A percentile compares a stretch with the other conserved stretches of the same genome.
phyloP scores from a whole-genome alignment of 2,797 vertebrate genomes.

The Eremophila alpestris region DNA sequence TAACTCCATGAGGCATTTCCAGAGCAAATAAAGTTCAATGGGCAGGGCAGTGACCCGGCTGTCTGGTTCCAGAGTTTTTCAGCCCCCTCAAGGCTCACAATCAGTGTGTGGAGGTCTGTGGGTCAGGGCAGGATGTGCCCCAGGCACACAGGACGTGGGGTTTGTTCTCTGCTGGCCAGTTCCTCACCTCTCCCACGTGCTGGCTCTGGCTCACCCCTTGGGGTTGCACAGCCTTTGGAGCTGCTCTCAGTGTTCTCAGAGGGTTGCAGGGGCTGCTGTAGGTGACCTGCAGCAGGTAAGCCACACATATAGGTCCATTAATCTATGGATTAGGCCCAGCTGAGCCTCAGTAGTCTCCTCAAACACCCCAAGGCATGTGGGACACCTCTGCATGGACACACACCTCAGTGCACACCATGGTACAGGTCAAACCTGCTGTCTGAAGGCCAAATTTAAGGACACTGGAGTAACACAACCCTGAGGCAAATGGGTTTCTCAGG shows the following conservation, averaged over 20 bases:
- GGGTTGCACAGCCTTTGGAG: neutral
- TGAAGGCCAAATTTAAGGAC: neutral
- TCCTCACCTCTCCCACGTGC: neutral
- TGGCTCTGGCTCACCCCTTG: neutral
- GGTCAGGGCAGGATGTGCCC: neutral
- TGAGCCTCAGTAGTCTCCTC: neutral
- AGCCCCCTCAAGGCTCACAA: neutral
- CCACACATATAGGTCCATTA: fast-evolving
- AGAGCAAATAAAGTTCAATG: conserved; percentile 48
- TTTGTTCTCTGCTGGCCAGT: fast-evolving
- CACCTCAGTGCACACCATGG: fast-evolving
- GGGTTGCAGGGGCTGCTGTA: neutral
- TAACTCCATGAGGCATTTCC: conserved; percentile 21
- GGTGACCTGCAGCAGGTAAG: neutral
- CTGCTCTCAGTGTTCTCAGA: neutral
- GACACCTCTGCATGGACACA: neutral
- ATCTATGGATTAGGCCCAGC: neutral
- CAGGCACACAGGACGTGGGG: fast-evolving
- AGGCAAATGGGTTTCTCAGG: neutral
- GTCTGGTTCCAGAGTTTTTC: neutral
- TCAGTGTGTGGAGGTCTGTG: neutral
- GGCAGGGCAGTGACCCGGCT: neutral
- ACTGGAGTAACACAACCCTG: neutral
- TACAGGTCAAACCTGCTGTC: neutral
- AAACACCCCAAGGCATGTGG: neutral